Conservation (phyloP, 2,113 vertebrate species). For the Gallinago media region DNA sequence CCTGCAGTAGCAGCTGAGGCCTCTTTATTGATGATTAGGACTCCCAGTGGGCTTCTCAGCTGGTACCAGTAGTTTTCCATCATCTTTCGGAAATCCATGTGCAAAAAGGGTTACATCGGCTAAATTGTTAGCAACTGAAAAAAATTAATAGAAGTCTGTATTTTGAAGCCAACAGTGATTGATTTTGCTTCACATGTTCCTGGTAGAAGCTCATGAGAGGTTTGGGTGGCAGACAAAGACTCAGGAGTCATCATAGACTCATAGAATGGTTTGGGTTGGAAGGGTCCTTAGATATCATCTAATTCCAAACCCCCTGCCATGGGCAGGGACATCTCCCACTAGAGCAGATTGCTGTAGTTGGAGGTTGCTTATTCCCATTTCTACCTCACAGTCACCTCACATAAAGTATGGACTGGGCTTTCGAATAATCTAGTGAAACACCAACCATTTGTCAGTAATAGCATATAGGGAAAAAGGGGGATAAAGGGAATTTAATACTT, state of each 20-base stretch:
- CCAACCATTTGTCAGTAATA: rapidly evolving
- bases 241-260: not conserved
- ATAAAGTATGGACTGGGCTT: not conserved
- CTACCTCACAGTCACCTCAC: not conserved
- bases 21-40: not conserved
- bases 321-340: no score
- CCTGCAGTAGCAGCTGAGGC: not conserved
- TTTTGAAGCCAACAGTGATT: not conserved
- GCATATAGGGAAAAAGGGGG: not conserved
- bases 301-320: no score
- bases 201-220: not conserved
- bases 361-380: not conserved
- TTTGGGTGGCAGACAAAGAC: not conserved
- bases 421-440: not conserved
- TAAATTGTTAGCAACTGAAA: not conserved
- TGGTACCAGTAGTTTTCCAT: not conserved
- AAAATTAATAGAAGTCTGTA: not conserved
- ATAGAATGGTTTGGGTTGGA: no score
- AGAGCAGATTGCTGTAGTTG: no score
- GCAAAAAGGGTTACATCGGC: not conserved
- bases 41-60: not conserved
- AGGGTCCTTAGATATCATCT: no score
- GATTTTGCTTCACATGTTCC: not conserved
- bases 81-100: not conserved
- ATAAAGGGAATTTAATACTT: not conserved